Conservation (phyloP, 1,140 invertebrate species). For the Heliconius congener region DNA sequence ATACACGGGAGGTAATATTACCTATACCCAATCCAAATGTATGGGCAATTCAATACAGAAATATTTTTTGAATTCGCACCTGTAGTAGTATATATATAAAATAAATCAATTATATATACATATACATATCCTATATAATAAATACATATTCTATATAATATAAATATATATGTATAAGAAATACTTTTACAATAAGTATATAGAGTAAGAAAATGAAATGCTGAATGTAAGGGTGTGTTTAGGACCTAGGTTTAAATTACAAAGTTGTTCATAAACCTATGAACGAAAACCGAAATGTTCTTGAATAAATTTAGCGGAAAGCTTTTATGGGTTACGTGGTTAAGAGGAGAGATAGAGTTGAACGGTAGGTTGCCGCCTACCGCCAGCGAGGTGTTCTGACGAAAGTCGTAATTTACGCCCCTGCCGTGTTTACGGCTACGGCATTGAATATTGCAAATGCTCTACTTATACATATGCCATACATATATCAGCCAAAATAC, state of each 20-base stretch:
- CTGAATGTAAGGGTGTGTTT: too few species aligned
- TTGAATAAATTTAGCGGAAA: constrained; percentile 46
- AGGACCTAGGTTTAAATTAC: background rate
- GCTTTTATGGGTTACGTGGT: constrained; percentile 23
- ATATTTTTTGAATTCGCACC: too few species aligned
- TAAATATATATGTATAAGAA: too few species aligned
- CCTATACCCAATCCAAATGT: too few species aligned
- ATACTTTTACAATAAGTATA: too few species aligned
- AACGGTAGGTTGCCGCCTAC: constrained; percentile 39
- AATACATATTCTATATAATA: too few species aligned
- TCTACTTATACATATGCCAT: constrained; percentile 8
- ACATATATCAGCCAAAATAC: constrained; percentile 18
- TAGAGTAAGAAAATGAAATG: too few species aligned
- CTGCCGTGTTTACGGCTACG: constrained; percentile 35
- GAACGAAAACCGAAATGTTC: constrained; percentile 41
- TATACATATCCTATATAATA: too few species aligned
- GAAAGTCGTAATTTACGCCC: constrained; percentile 45
- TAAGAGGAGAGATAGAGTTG: constrained; percentile 46
- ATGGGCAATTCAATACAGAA: too few species aligned
- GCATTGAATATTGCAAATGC: constrained; percentile 49
- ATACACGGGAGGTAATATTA: too few species aligned
- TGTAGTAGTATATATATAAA: too few species aligned
- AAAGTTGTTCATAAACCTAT: background rate
- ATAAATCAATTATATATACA: too few species aligned
- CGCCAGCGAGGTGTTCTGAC: constrained; percentile 45